Base-by-base conservation (phyloP, 2,113 vertebrate species). In the Melospiza georgiana region DNA sequence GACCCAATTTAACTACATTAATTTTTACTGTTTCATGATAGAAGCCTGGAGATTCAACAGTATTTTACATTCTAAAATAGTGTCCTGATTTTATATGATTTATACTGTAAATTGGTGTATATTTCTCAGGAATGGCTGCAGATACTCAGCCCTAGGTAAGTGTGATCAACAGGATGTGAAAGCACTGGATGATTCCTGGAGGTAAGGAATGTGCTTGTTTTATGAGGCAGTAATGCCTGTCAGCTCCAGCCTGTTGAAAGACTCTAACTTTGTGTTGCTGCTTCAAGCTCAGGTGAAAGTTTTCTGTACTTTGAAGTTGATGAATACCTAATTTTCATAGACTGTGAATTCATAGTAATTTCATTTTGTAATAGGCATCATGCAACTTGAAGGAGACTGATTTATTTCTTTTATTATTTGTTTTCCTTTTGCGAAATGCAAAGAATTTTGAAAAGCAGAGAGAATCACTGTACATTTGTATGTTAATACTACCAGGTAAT, bases 401-500 rank as follows among this genome's bases (percentile, higher is more conserved):
- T 97, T 90, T 94, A 89, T 94, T 89, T 89, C 67, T 89, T 85
- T 66, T 86, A 59, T 89, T 35, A 35, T 35, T 35, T 96, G 63
- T 90, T 94, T 95, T 76, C 84, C 89, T 90, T 89, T 76, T 90
- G 49, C 30, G 21, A 74, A 96, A 76, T 46, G 52, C 65, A 59
- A 73, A 68, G 93, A 92, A 93, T 94, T 96, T 65, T 74, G 87
- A 96, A 90, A 59, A 95, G 37, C 69, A 52, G 59, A 90, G 80
- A 96, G 83, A 91, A 97, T 96, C 84, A 58, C 72, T 84, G 68
- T 88, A 65, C 81, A 95, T 98, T 97, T 96, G 73, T 97, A 96
- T 98, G 97, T 97, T 97, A 96, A 97, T 96, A 72, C 91, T 89
- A 63, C 93, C 90, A 94, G 90, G 93, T 95, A 96, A 94, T 97